Base-by-base conservation (phyloP, 2,113 vertebrate genomes). In the Nematolebias whitei region DNA sequence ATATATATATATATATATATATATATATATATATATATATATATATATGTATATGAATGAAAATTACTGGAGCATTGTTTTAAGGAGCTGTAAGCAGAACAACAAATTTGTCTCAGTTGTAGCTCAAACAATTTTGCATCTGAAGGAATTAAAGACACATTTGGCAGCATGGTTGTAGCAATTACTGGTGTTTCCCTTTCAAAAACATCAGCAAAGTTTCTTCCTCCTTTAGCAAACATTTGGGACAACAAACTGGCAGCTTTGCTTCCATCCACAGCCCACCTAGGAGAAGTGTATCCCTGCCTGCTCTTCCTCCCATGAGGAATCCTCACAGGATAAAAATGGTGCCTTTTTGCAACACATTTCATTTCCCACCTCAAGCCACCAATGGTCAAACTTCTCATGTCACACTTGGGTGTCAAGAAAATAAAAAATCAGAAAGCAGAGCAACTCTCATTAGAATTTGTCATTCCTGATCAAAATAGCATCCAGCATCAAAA, bases 161-260 rank as follows among this genome's bases (percentile, higher is more conserved):
- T 81, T 88, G 85, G 84, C 80, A 80, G 26, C 1, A 1, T 19
- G 4, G 12, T 65, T 29, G 15, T 12, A 66, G 74, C 77, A 86
- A 76, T 84, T 87, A 83, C 78, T 79, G 82, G 20, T 69, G 68
- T 83, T 85, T 76, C 86, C 80, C 70, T 7, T 76, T 78, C 78
- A 90, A 87, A 85, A 85, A 86, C 78, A 82, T 70, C 68, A 80
- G 80, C 84, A 52, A 86, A 66, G 84, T 81, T 40, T 79, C 81
- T 76, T 84, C 85, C 87, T 83, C 86, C 88, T 87, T 89, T 74
- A 53, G 82, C 83, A 84, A 79, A 86, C 82, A 62, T 88, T 70
- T 78, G 65, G 60, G 74, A 83, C 80, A 83, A 87, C 82, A 89
- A 86, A 80, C 80, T 80, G 71, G 85, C 83, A 77, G 5, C 83